Evolutionary conservation across 2,888 invertebrate species (phyloP).

Genomic region (Philhelius pedissequus): DNA sequence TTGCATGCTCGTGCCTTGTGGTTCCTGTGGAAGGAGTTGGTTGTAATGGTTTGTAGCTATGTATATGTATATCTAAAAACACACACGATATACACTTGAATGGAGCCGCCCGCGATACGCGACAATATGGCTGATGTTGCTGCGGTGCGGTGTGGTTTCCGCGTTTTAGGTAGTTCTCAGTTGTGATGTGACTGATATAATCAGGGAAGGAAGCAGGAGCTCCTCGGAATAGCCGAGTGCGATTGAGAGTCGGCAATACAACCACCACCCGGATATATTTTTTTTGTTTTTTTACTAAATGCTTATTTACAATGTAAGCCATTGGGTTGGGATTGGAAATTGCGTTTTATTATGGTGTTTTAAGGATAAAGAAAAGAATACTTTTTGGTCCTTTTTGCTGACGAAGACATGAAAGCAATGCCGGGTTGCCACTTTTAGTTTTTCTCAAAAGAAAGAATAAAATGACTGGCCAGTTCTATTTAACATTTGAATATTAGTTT

Average conservation of each 20-base stretch:
- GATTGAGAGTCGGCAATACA: slow-evolving; percentile 39
- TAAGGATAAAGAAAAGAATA: slow-evolving; percentile 54
- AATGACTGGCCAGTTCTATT: no score
- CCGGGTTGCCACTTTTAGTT: not conserved
- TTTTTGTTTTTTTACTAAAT: slow-evolving; percentile 39
- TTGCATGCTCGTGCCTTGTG: slow-evolving; percentile 44
- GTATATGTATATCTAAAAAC: not conserved
- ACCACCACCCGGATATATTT: slow-evolving; percentile 6
- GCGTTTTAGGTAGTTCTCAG: slow-evolving; percentile 28
- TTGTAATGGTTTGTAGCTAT: not conserved
- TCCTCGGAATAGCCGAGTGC: slow-evolving; percentile 53
- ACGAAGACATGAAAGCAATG: not conserved
- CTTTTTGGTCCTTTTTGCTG: slow-evolving; percentile 20
- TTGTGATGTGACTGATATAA: slow-evolving; percentile 34
- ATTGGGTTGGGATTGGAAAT: slow-evolving; percentile 67
- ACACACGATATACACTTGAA: slow-evolving; percentile 49
- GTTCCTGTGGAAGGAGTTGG: slow-evolving; percentile 8
- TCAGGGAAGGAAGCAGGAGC: slow-evolving; percentile 60
- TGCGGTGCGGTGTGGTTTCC: not conserved
- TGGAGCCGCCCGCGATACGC: not conserved
- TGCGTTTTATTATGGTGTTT: slow-evolving; percentile 67
- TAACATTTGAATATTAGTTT: no score
- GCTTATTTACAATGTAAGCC: slow-evolving; percentile 67
- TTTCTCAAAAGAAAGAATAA: no score
- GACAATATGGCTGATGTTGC: not conserved